Conservation (phyloP, 2,797 vertebrate species). For the Coregonus ussuriensis region DNA sequence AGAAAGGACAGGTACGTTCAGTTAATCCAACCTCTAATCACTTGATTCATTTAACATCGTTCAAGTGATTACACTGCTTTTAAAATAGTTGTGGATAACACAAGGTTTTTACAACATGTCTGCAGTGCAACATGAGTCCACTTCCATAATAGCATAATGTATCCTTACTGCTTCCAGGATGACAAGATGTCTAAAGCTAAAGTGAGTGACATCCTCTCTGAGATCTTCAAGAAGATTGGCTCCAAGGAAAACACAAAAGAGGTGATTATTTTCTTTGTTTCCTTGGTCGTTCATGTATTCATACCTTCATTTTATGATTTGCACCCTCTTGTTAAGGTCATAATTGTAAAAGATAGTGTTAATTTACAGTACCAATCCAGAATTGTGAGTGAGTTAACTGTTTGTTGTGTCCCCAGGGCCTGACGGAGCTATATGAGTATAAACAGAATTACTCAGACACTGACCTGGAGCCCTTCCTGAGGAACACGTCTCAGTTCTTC, state of each 20-base stretch:
- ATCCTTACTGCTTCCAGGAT: slow-evolving; percentile 74
- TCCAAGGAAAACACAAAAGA: slow-evolving; percentile 99
- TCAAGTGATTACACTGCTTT: background rate
- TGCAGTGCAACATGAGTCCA: too few species aligned
- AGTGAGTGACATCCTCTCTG: slow-evolving; percentile 94
- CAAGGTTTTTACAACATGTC: too few species aligned
- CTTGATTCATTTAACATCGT: background rate
- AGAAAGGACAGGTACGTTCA: slow-evolving; percentile 84
- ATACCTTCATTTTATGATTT: background rate
- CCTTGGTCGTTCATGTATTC: background rate
- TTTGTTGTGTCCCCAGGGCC: slow-evolving; percentile 73
- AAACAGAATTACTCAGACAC: slow-evolving; percentile 96
- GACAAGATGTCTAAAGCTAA: slow-evolving; percentile 94
- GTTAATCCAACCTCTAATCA: background rate
- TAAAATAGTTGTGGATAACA: background rate
- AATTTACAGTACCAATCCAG: background rate
- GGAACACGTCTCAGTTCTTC: slow-evolving; percentile 96
- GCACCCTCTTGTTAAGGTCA: background rate
- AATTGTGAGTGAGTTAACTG: background rate
- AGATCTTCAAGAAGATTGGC: slow-evolving; percentile 99
- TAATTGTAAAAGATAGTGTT: background rate
- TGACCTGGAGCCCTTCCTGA: slow-evolving; percentile 95
- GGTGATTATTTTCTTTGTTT: slow-evolving; percentile 65
- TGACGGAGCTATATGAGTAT: slow-evolving; percentile 96
- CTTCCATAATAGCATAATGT: background rate